These are phyloP conservation scores for Dione vanillae DNA, from an alignment of 2,888 invertebrate species.

Conservation along the genomic window DNA sequence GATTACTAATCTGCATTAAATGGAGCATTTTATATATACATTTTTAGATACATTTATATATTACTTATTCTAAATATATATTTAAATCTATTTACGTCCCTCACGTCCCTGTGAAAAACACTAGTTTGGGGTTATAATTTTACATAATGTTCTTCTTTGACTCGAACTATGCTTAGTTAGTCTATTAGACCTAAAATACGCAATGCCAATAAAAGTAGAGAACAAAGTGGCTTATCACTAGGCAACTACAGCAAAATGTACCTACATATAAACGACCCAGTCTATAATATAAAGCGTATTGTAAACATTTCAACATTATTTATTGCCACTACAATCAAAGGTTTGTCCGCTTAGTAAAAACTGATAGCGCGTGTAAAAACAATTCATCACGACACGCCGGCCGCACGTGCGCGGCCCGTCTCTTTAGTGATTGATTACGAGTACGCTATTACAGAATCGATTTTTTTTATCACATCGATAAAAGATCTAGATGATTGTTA, in stretches of 20 bases:
- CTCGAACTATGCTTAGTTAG: no score
- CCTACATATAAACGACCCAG: not conserved
- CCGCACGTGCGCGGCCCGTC: slow-evolving; percentile 20
- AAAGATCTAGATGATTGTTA: not conserved
- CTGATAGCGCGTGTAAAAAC: slow-evolving; percentile 23
- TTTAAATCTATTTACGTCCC: no score
- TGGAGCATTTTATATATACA: no score
- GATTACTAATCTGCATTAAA: no score
- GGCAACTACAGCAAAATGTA: not conserved
- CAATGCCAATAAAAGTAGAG: no score
- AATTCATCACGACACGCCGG: slow-evolving; percentile 26
- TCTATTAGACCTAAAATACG: no score
- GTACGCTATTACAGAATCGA: not conserved
- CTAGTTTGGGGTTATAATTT: no score
- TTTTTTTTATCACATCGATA: slow-evolving; percentile 9
- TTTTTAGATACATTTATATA: no score
- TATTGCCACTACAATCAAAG: not conserved
- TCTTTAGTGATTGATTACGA: not conserved
- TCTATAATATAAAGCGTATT: not conserved
- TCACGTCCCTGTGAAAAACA: no score
- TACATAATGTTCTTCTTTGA: no score
- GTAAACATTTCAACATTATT: not conserved
- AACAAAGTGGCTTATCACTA: no score
- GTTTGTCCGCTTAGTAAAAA: not conserved
- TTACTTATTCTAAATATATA: no score